Base-by-base conservation (phyloP, 2,888 invertebrate genomes). In the Holacanthella duospinosa region DNA sequence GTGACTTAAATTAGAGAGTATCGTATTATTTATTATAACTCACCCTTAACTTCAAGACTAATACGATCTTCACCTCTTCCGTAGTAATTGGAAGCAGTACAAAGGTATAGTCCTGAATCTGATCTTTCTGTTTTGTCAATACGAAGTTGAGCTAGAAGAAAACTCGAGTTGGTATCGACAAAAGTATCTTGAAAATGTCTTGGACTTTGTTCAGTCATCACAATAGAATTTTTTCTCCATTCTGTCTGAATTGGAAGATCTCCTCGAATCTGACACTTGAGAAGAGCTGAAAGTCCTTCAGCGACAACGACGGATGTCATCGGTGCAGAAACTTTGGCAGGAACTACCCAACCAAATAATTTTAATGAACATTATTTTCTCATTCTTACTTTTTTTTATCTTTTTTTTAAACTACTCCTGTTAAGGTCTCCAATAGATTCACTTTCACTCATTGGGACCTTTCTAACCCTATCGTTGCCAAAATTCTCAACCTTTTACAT, bases 11-110 rank as follows among this genome's bases (percentile, higher is more conserved):
- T n/a, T n/a, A n/a, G n/a, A n/a, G n/a, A n/a, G n/a, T n/a, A n/a
- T n/a, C n/a, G n/a, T n/a, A n/a, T n/a, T n/a, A n/a, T n/a, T n/a
- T n/a, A n/a, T n/a, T n/a, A n/a, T n/a, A n/a, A n/a, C n/a, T n/a
- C n/a, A 48, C 70, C 68, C 68, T 69, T 71, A 29, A 71, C 70
- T 64, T 69, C 65, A 24, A 71, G 58, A 58, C 59, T 65, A 59
- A 71, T 67, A 53, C 56, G 57, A 59, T 63, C 66, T 60, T 68
- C 66, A 61, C 68, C 69, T 24, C 67, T 61, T 59, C 69, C 69
- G 62, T 64, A 71, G 57, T 66, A 61, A 66, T 71, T 71, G 59
- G 65, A 64, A 2, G 64, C 71, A 2, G 56, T 55, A 59, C 71
- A 71, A 25, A 59, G 44, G 60, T 68, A 71, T 6, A 66, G 27